Conservation (phyloP, 1,140 invertebrate genomes). For the Trachymyrmex cornetzi region DNA sequence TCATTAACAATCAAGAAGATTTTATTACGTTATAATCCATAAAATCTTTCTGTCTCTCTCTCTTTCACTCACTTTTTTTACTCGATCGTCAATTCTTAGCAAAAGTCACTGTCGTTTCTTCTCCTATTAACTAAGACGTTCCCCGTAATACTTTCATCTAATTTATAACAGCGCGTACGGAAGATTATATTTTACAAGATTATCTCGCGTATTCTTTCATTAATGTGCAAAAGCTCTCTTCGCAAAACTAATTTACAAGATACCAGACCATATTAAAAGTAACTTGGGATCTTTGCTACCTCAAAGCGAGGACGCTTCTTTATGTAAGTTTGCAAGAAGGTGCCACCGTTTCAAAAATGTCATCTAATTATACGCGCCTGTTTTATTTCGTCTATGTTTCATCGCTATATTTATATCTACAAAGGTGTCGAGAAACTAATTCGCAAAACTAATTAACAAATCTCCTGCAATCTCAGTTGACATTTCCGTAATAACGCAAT, state of each 20-base stretch:
- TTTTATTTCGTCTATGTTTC: slow-evolving; percentile 27
- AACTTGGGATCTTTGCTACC: slow-evolving; percentile 37
- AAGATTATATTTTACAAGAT: slow-evolving; percentile 63
- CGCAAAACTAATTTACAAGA: slow-evolving; percentile 64
- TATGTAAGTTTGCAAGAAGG: slow-evolving; percentile 11
- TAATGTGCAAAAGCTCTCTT: slow-evolving; percentile 54
- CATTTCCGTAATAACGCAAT: neutral
- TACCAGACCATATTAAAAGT: slow-evolving; percentile 58
- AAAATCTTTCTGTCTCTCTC: neutral
- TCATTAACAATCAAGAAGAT: neutral
- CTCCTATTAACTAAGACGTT: slow-evolving; percentile 30
- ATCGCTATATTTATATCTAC: neutral
- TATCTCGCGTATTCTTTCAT: slow-evolving; percentile 53
- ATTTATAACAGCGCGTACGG: slow-evolving; percentile 40
- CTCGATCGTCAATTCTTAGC: neutral
- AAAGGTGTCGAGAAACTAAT: slow-evolving; percentile 8
- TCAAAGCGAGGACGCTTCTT: slow-evolving; percentile 50
- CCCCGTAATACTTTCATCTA: slow-evolving; percentile 22
- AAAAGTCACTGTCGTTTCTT: slow-evolving; percentile 10
- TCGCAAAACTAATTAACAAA: slow-evolving; percentile 37
- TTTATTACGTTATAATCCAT: neutral
- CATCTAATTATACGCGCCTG: slow-evolving; percentile 37
- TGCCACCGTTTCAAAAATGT: slow-evolving; percentile 51
- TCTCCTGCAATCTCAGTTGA: neutral
- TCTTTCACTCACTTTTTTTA: neutral